A percentile compares a stretch with the other conserved stretches of the same genome.
phyloP scores from a whole-genome alignment of 2,888 invertebrate genomes.

The Cyclophora punctaria region DNA sequence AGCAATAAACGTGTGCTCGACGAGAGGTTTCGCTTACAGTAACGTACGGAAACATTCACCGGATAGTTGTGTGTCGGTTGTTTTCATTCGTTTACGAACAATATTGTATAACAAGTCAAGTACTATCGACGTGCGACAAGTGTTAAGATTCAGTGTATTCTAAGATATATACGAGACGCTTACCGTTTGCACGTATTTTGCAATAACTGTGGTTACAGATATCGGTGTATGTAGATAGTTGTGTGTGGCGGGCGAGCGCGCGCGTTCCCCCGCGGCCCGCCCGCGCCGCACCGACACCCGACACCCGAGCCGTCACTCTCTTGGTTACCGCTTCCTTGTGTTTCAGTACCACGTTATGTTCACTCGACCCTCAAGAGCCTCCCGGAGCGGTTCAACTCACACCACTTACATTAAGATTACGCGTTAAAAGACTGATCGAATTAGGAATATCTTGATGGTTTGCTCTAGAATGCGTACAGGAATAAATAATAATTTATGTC shows the following conservation, averaged over 20 bases:
- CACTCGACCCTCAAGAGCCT: conserved; percentile 16
- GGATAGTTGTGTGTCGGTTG: conserved; percentile 66
- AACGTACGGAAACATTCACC: conserved; percentile 54
- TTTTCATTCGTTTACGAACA: conserved; percentile 52
- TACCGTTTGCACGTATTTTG: conserved; percentile 72
- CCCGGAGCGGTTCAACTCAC: conserved; percentile 37
- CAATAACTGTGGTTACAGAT: conserved; percentile 64
- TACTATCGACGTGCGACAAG: conserved; percentile 54
- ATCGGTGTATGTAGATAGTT: conserved; percentile 58
- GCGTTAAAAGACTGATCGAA: conserved; percentile 46
- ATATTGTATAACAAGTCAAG: conserved; percentile 39
- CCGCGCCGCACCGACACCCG: conserved; percentile 26
- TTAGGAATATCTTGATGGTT: conserved; percentile 32
- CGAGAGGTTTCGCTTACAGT: conserved; percentile 57
- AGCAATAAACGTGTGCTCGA: conserved; percentile 67
- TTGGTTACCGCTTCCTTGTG: conserved; percentile 15
- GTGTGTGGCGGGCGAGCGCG: conserved; percentile 38
- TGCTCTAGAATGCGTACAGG: conserved; percentile 25
- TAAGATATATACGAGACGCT: conserved; percentile 64
- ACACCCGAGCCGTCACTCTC: conserved; percentile 18
- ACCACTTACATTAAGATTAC: conserved; percentile 38
- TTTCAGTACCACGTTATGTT: conserved; percentile 12
- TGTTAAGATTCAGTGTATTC: conserved; percentile 65
- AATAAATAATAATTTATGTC: conserved; percentile 18
- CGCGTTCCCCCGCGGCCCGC: conserved; percentile 50